Percentiles rank a stretch among this genome's conserved stretches.
Conservation (phyloP, 2,888 invertebrate genomes). For the Axea sp. region DNA sequence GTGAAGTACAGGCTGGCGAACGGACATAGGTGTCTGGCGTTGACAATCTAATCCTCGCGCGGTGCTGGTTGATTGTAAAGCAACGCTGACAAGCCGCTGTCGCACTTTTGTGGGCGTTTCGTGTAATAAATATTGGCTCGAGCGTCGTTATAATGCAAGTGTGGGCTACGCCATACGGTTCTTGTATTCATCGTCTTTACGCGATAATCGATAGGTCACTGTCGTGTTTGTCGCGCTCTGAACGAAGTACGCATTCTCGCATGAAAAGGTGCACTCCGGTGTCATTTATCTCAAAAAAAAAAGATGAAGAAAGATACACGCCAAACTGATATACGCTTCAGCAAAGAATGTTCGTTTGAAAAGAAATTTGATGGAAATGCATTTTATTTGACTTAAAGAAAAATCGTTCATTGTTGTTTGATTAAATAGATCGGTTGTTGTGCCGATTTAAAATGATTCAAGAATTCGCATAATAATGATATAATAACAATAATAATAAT, state of each 20-base stretch:
- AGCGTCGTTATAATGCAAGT: slow-evolving; percentile 53
- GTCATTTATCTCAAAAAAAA: slow-evolving; percentile 13
- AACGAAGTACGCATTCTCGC: slow-evolving; percentile 11
- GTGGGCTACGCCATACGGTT: slow-evolving; percentile 46
- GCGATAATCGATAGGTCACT: slow-evolving; percentile 59
- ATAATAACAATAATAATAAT: too few species aligned
- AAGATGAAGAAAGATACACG: too few species aligned
- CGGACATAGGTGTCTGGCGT: slow-evolving; percentile 70
- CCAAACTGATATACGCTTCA: too few species aligned
- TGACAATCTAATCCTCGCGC: slow-evolving; percentile 77
- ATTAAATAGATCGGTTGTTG: too few species aligned
- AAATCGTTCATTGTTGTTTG: too few species aligned
- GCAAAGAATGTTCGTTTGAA: too few species aligned
- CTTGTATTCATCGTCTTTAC: slow-evolving; percentile 58
- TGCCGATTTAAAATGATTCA: too few species aligned
- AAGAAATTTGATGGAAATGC: too few species aligned
- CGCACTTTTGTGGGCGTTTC: slow-evolving; percentile 73
- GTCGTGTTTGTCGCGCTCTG: slow-evolving; percentile 36
- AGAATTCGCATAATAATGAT: too few species aligned
- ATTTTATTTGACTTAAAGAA: too few species aligned
- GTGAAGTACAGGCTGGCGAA: slow-evolving; percentile 51
- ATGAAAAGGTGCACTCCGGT: background rate
- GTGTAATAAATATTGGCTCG: slow-evolving; percentile 70
- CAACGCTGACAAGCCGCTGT: slow-evolving; percentile 71
- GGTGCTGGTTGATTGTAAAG: slow-evolving; percentile 73